These are phyloP conservation scores for Tetramorium bicarinatum DNA, from an alignment of 2,888 invertebrate species.

Conservation along the genomic window DNA sequence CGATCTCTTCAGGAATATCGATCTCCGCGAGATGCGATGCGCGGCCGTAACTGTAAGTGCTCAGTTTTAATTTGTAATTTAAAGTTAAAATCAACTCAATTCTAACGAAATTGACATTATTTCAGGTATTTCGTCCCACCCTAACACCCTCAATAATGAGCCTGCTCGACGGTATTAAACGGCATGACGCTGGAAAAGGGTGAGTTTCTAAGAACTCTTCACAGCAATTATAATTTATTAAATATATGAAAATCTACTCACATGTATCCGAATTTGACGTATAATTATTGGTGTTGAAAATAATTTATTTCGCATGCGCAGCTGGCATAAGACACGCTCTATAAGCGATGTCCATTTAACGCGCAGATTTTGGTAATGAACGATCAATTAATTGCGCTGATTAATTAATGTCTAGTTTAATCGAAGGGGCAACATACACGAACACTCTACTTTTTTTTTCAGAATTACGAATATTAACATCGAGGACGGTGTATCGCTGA, in stretches of 20 bases:
- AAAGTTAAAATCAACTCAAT: background rate
- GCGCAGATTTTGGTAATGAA: slow-evolving; percentile 80
- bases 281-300: slow-evolving; percentile 51
- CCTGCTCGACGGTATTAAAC: slow-evolving; percentile 83
- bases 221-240: background rate
- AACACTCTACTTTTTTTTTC: slow-evolving; percentile 49
- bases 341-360: slow-evolving; percentile 77
- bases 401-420: slow-evolving; percentile 28
- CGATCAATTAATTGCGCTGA: slow-evolving; percentile 50
- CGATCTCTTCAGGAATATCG: slow-evolving; percentile 95
- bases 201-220: slow-evolving; percentile 63
- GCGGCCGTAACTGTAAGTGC: slow-evolving; percentile 91
- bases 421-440: background rate
- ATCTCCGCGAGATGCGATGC: slow-evolving; percentile 95
- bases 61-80: background rate
- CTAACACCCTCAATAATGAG: slow-evolving; percentile 82
- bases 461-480: slow-evolving; percentile 80
- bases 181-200: slow-evolving; percentile 81
- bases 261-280: slow-evolving; percentile 19
- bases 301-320: slow-evolving; percentile 81
- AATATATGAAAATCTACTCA: slow-evolving; percentile 2
- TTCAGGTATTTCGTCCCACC: slow-evolving; percentile 85
- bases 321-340: slow-evolving; percentile 81
- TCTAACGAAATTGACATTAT: slow-evolving; percentile 12
- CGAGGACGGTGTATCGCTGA: slow-evolving; percentile 80